Conservation (phyloP, 2,113 vertebrate genomes). For the Taurulus bubalis region DNA sequence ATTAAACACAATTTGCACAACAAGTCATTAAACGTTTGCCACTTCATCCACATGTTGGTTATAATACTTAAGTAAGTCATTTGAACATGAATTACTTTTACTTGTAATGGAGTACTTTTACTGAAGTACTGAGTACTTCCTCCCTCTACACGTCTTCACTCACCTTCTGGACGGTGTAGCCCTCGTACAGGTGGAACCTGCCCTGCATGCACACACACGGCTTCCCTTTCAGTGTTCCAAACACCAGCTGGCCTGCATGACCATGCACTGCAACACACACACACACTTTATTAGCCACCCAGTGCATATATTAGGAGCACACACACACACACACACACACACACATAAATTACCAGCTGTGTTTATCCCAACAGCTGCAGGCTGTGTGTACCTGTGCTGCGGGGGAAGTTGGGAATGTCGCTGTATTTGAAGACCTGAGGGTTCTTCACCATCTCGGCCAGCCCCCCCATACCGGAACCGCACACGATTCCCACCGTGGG, state of each 20-base stretch:
- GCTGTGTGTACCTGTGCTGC: slow-evolving; percentile 79
- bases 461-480: slow-evolving; percentile 88
- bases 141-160: neutral
- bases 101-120: neutral
- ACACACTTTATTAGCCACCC: slow-evolving; percentile 14
- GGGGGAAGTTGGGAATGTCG: slow-evolving; percentile 90
- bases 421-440: slow-evolving; percentile 83
- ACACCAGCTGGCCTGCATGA: slow-evolving; percentile 89
- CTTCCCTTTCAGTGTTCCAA: slow-evolving; percentile 89
- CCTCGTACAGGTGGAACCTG: slow-evolving; percentile 92
- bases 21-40: too few species aligned
- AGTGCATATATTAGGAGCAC: neutral
- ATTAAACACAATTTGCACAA: too few species aligned
- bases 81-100: too few species aligned
- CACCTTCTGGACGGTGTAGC: slow-evolving; percentile 89
- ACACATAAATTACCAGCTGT: neutral
- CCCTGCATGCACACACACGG: slow-evolving; percentile 95
- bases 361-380: neutral
- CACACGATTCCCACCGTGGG: slow-evolving; percentile 90
- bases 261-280: slow-evolving; percentile 85
- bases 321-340: neutral
- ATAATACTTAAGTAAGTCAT: too few species aligned
- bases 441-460: slow-evolving; percentile 85
- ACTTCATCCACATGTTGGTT: too few species aligned
- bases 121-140: neutral